These are phyloP conservation scores for Gymnocheta viridis DNA, from an alignment of 2,888 invertebrate species.

Conservation along the genomic window DNA sequence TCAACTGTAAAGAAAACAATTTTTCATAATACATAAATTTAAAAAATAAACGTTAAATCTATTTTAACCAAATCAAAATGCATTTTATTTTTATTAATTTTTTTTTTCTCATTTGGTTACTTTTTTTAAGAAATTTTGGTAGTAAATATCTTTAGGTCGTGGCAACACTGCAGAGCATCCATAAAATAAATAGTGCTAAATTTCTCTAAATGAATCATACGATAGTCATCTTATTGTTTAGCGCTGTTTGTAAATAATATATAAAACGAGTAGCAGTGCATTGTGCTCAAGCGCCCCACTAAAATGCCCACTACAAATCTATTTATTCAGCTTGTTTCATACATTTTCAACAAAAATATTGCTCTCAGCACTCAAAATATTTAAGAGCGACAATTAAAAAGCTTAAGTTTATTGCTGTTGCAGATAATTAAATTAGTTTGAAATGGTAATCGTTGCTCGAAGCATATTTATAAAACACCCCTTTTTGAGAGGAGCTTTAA, in stretches of 20 bases:
- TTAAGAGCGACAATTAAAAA: constrained; percentile 14
- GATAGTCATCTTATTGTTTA: not conserved
- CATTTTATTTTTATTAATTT: no score
- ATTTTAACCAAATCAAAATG: no score
- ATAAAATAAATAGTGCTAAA: not conserved
- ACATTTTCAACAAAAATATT: not conserved
- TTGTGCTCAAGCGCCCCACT: not conserved
- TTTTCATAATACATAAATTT: no score
- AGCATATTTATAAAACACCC: not conserved
- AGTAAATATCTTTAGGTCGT: no score
- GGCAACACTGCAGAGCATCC: not conserved
- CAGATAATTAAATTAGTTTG: constrained; percentile 32
- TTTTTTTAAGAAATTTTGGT: no score
- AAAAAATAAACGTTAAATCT: no score
- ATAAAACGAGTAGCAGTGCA: not conserved
- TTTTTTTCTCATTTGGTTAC: no score
- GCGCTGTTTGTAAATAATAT: not conserved
- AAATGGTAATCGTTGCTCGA: constrained; percentile 6
- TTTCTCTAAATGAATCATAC: not conserved
- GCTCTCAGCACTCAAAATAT: not conserved
- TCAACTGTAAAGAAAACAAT: no score
- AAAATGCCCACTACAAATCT: not conserved
- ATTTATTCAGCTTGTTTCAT: not conserved
- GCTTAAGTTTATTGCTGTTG: not conserved
- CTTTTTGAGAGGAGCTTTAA: not conserved